Evolutionary conservation across 2,888 invertebrate species (phyloP), one percentile per base, ranked within the genome.

Genomic region (Andrena hattorfiana): DNA sequence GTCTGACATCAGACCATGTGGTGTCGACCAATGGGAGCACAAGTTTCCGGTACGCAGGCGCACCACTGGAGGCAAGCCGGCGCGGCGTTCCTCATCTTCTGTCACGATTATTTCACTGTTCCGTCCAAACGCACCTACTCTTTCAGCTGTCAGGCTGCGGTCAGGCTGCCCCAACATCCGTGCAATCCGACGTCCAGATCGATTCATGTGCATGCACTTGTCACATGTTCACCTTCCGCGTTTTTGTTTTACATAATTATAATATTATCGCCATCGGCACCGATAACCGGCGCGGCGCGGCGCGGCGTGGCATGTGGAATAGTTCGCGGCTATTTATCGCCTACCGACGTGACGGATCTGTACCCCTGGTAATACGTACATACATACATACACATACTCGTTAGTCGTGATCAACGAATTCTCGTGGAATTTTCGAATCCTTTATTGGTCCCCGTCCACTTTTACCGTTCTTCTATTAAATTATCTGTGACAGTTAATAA

Each of bases 1-100:
- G 96, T 96, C 95, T 96, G 96, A 96, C 96, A 96, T 96, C 96
- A 96, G 96, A 96, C 96, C 96, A 96, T 96, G 96, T 95, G 95
- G 95, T 92, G 93, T 93, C 95, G 94, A 94, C 96, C 96, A 97
- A 97, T 96, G 92, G 95, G 94, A 90, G 84, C 75, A 67, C 89
- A 86, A 91, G 92, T 91, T 93, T 93, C 81, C 85, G 86, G 85
- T 87, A 87, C 91, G 93, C 93, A 90, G 89, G 93, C 94, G 94
- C 91, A 72, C 68, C 91, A 72, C 68, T 68, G 63, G 83, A 42
- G 63, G 64, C 68, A 62, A 70, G 64, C 83, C 84, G 10, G 23
- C 56, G 23, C 78, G 83, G 70, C 74, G 74, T 71, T 64, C 28
- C 59, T 73, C 68, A 62, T 69, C 82, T 77, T 81, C 75, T 77